phyloP scores from a whole-genome alignment of 2,888 invertebrate genomes.

The Leptopterna dolabrata region DNA sequence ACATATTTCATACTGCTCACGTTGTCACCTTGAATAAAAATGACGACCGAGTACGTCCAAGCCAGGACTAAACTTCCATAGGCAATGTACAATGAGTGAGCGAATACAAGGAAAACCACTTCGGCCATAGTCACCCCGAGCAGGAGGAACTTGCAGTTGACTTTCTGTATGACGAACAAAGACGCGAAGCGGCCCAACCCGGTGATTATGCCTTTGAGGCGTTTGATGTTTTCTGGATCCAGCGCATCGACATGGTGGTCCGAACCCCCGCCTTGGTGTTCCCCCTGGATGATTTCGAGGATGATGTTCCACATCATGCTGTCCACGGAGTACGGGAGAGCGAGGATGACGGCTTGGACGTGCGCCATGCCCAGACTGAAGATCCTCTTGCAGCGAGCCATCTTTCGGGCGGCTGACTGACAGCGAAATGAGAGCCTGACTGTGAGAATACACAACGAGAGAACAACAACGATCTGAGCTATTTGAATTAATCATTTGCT shows the following conservation, averaged over 20 bases:
- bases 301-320: not conserved
- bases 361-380: not conserved
- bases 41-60: not conserved
- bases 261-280: not conserved
- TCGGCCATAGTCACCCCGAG: not conserved
- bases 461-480: no score
- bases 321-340: not conserved
- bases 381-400: not conserved
- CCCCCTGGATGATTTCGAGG: not conserved
- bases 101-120: not conserved
- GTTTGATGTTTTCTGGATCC: not conserved
- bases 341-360: not conserved
- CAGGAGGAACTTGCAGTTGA: not conserved
- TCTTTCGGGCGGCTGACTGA: not conserved
- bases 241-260: not conserved
- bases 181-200: not conserved
- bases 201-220: not conserved
- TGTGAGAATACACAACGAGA: no score
- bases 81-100: not conserved
- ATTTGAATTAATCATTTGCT: no score
- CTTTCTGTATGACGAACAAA: not conserved
- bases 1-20: no score
- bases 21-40: not conserved
- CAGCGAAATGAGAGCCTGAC: no score
- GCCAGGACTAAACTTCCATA: not conserved